These are phyloP conservation scores for Timandra comae DNA, from an alignment of 2,888 invertebrate species.

Conservation along the genomic window DNA sequence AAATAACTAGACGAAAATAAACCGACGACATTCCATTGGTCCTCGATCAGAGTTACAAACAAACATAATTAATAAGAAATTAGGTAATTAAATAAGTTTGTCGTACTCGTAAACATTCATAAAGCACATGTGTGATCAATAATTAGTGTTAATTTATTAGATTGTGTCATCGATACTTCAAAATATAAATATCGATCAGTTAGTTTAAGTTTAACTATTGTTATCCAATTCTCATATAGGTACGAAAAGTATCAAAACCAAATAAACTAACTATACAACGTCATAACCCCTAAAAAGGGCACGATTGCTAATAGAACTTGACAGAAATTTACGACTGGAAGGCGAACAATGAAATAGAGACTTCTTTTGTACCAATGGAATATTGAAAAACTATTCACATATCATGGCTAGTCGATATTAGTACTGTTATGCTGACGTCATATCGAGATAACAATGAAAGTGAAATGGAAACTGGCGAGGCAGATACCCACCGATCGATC, in stretches of 20 bases:
- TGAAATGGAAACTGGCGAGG: constrained; percentile 20
- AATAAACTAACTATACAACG: too few species aligned
- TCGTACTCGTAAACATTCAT: too few species aligned
- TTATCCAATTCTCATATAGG: too few species aligned
- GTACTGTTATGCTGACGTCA: constrained; percentile 21
- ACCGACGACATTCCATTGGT: too few species aligned
- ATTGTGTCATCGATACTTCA: too few species aligned
- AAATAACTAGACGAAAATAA: too few species aligned
- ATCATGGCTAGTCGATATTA: constrained; percentile 20
- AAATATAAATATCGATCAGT: too few species aligned
- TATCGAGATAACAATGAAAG: constrained; percentile 24
- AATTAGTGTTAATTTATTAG: too few species aligned
- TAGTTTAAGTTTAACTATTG: too few species aligned
- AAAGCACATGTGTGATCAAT: too few species aligned
- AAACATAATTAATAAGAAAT: neutral
- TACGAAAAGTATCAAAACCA: too few species aligned
- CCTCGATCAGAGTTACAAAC: constrained; percentile 3
- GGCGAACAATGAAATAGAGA: constrained; percentile 12
- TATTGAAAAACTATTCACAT: constrained; percentile 13
- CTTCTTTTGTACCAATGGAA: constrained; percentile 11
- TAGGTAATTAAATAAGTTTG: too few species aligned
- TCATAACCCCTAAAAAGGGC: constrained; percentile 8
- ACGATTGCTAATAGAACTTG: constrained; percentile 14
- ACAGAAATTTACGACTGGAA: constrained; percentile 12
- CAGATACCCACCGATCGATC: constrained; percentile 2